Base-by-base conservation (phyloP, 2,797 vertebrate species). In the Coreius guichenoti region DNA sequence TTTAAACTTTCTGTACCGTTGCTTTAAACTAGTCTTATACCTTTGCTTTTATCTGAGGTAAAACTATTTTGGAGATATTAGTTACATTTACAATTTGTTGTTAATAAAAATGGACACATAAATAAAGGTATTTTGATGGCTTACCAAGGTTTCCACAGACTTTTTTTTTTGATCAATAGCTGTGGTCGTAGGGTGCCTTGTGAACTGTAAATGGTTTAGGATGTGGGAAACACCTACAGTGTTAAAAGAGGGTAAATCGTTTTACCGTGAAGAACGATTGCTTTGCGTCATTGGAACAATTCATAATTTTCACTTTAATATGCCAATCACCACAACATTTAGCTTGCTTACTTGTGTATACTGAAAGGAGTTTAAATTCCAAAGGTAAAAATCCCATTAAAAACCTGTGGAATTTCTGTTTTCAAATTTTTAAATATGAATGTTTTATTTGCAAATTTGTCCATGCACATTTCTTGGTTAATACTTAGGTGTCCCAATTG, bases 181-280 rank as follows among this genome's bases (percentile, higher is more conserved):
- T 67, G 72, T 76, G 56, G 79, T 54, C 16, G 39, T n/a, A 54
- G n/a, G n/a, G n/a, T n/a, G n/a, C 31, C 23, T 17, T 39, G 16
- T 29, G 45, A 68, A 65, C 72, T 75, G 31, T 83, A 70, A 14
- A 33, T 61, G 69, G 31, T 76, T 83, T 54, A 76, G 58, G 45
- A 76, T 76, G 72, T 76, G 73, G 82, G 31, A 67, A 76, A 54
- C 43, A 72, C 49, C 3, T 74, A 21, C 39, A 19, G 47, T 83
- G 58, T 39, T 63, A 16, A 61, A 80, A 63, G 75, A 85, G 36
- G 4, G 29, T 54, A 45, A 45, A 56, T 65, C 5, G 1, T 85
- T 86, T 78, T 14, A 85, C 36, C n/a, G n/a, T 73, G 26, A 80
- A 26, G n/a, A 36, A 17, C 36, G 36, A 19, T 5, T 5, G 23